Base-by-base conservation (phyloP, 1,140 invertebrate species). In the Conus ventricosus region DNA sequence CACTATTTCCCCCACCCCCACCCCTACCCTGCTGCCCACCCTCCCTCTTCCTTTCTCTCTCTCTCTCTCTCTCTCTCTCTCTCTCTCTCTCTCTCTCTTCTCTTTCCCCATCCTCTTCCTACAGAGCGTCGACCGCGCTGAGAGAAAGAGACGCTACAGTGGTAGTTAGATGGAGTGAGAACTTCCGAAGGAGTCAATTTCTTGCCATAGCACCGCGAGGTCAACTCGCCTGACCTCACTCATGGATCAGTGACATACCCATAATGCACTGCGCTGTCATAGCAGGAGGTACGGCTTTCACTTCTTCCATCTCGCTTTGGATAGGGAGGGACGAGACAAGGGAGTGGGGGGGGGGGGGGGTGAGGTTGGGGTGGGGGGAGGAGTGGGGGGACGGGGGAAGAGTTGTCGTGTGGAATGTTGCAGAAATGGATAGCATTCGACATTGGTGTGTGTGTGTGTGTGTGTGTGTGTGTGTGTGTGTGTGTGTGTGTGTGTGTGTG, bases 1-100 rank as follows among this genome's bases (percentile, higher is more conserved):
- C 5, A 20, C 71, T 76, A n/a, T 51, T 51, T 80, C 27, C 8
- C 27, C 39, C 76, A 39, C 76, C 39, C 76, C 39, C 76, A 39
- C 76, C 39, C 76, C 39, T 27, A 39, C 39, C 76, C 39, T 27
- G 4, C 39, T 27, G 27, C 76, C 51, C 76, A 53, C 76, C 39
- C 76, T 80, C 76, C 39, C 76, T 80, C 76, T 80, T 27, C 39
- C 76, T 80, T 27, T 80, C 76, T 80, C 76, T 80, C 76, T 80
- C 76, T 80, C n/a, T n/a, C 76, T 80, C 27, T 80, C 76, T 80
- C 76, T 80, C 76, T 80, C 76, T 80, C 76, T 80, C 76, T 51
- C 76, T 80, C 76, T 80, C 27, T 51, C 76, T 80, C 27, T 80
- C 76, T 80, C 76, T 80, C 76, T 80, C 76, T 80, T n/a, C n/a